phyloP scores from a whole-genome alignment of 2,113 vertebrate genomes.

The Ictidomys tridecemlineatus region DNA sequence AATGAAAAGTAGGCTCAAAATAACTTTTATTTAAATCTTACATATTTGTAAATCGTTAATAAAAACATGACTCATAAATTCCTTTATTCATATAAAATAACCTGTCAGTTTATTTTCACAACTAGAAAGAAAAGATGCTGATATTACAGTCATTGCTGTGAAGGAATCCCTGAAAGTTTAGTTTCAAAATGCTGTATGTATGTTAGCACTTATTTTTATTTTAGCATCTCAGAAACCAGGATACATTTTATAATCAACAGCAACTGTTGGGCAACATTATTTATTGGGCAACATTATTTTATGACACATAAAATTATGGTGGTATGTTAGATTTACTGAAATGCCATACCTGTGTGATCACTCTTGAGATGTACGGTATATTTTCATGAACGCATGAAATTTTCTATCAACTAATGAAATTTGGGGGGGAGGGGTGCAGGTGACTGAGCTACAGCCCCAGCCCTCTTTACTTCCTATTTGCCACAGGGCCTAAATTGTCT shows the following conservation, averaged over 20 bases:
- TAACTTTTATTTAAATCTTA: neutral
- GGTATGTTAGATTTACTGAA: neutral
- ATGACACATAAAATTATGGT: neutral
- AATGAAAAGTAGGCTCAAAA: neutral
- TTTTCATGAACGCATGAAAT: neutral
- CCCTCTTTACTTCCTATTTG: no score
- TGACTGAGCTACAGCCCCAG: no score
- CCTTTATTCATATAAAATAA: neutral
- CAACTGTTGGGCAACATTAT: neutral
- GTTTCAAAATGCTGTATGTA: neutral
- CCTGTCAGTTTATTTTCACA: neutral
- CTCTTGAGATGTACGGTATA: neutral
- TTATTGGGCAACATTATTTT: neutral
- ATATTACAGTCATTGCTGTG: neutral
- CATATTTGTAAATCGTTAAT: neutral
- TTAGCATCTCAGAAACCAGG: neutral
- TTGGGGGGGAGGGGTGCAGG: neutral
- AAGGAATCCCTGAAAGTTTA: neutral
- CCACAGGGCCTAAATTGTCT: no score
- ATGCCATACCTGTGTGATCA: neutral
- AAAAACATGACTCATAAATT: slow-evolving; percentile 38
- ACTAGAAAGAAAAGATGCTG: neutral
- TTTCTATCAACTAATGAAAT: neutral
- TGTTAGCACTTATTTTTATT: neutral
- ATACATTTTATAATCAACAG: neutral